A percentile compares a stretch with the other conserved stretches of the same genome.
Conservation (phyloP, 2,888 invertebrate species). For the Acrobasis repandana region DNA sequence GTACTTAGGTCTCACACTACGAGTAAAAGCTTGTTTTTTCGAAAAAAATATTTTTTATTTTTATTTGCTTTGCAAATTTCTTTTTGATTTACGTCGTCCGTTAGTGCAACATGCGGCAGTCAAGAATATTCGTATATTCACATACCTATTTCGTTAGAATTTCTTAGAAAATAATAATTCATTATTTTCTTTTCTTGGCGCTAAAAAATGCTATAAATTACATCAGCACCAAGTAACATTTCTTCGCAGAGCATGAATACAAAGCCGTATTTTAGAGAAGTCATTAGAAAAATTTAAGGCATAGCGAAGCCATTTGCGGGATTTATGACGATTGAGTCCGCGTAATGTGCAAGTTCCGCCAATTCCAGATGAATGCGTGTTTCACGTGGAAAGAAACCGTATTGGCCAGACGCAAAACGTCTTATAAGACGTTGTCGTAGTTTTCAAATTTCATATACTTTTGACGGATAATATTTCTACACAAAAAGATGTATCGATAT, state of each 20-base stretch:
- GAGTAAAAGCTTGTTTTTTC: too few species aligned
- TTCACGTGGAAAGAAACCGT: background rate
- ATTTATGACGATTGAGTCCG: conserved; percentile 13
- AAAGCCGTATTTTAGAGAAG: conserved; percentile 1
- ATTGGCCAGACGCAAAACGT: background rate
- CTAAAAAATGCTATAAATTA: conserved; percentile 6
- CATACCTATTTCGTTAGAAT: too few species aligned
- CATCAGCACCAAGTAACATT: conserved; percentile 4
- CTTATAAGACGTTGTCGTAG: background rate
- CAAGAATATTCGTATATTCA: too few species aligned
- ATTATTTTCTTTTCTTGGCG: background rate
- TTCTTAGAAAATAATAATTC: background rate
- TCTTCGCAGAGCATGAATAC: conserved; percentile 8
- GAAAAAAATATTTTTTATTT: too few species aligned
- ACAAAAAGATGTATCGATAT: too few species aligned
- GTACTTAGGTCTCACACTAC: too few species aligned
- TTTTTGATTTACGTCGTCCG: too few species aligned
- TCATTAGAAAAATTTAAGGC: conserved; percentile 19
- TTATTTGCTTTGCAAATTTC: too few species aligned
- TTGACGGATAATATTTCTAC: too few species aligned
- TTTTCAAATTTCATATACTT: too few species aligned
- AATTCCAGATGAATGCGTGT: background rate
- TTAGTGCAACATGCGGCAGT: too few species aligned
- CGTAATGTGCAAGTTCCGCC: conserved; percentile 18
- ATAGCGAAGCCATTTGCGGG: conserved; percentile 5